Evolutionary conservation across 30 jellyfish, hydroid and myxozoan species (phyloP).

Genomic region (Catostylus mosaicus): DNA sequence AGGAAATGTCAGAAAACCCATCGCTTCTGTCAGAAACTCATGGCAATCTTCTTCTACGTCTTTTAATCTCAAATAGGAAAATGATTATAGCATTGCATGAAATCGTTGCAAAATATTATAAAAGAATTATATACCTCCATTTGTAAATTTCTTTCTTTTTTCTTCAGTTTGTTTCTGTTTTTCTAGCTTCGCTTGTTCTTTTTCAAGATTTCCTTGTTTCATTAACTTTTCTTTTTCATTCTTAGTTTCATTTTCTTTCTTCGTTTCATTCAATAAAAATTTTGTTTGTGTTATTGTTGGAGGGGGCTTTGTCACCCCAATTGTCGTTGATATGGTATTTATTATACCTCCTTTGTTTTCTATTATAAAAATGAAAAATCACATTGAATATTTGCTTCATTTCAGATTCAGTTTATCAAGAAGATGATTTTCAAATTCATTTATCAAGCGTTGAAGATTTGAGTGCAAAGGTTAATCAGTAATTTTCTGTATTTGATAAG

Average conservation of each 20-base stretch:
- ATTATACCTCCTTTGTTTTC: neutral
- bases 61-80: no score
- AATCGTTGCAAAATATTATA: no score
- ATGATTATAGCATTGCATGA: no score
- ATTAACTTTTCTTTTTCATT: neutral
- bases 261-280: neutral
- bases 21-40: no score
- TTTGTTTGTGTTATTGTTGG: neutral
- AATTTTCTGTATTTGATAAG: no score
- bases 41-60: no score
- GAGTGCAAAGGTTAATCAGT: no score
- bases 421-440: no score
- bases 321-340: neutral
- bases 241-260: neutral
- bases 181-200: conserved; percentile 4
- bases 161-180: conserved; percentile 1
- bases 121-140: conserved; percentile 30
- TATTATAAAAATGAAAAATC: no score
- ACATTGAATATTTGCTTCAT: no score
- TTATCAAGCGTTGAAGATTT: no score
- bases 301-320: neutral
- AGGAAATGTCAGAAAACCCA: neutral
- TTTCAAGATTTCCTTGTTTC: conserved; percentile 16
- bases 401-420: no score
- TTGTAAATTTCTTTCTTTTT: conserved; percentile 15